Evolutionary conservation across 1,140 invertebrate species (phyloP).

Genomic region (Bombus waltoni): DNA sequence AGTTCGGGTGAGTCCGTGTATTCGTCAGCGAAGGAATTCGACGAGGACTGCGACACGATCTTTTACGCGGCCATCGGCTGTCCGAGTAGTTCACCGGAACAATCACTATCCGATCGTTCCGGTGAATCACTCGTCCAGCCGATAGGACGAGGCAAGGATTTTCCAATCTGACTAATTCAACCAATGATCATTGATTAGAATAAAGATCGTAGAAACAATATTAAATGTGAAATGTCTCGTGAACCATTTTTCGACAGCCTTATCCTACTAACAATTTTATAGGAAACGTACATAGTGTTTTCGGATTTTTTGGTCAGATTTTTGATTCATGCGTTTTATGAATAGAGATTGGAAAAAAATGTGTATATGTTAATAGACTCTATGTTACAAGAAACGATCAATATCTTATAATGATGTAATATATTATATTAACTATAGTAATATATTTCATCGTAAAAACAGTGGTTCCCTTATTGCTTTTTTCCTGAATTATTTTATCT

Average conservation of each 20-base stretch:
- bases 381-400: too few species aligned
- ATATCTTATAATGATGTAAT: too few species aligned
- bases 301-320: too few species aligned
- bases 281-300: too few species aligned
- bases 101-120: conserved; percentile 40
- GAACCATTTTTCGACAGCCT: conserved; percentile 20
- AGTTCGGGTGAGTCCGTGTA: conserved; percentile 33
- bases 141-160: not conserved
- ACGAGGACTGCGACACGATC: conserved; percentile 66
- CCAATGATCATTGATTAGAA: not conserved
- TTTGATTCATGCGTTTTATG: not conserved
- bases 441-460: too few species aligned
- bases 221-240: conserved; percentile 8
- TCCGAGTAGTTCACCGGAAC: conserved; percentile 72
- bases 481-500: too few species aligned
- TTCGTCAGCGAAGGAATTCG: conserved; percentile 60
- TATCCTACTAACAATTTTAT: conserved; percentile 1
- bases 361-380: too few species aligned
- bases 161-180: not conserved
- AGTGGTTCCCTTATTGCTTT: too few species aligned
- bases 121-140: conserved; percentile 1
- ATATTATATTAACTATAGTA: too few species aligned
- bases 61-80: conserved; percentile 78
- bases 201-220: conserved; percentile 4
- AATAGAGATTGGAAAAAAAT: not conserved